Evolutionary conservation across 2,888 invertebrate species (phyloP).

Genomic region (Torymus aiolomorphi): DNA sequence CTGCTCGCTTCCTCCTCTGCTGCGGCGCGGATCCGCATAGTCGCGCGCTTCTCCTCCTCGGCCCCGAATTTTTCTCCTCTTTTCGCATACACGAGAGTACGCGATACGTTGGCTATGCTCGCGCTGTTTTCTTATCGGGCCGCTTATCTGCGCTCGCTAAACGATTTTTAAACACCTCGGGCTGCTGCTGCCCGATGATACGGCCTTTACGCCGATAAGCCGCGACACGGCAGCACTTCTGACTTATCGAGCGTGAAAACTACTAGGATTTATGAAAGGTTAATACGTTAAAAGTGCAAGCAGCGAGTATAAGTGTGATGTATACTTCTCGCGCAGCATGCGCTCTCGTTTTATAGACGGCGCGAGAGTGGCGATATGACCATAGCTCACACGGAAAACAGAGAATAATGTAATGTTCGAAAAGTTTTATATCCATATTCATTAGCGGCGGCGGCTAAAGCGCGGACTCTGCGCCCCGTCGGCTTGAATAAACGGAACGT

Average conservation of each 20-base stretch:
- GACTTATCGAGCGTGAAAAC: slow-evolving; percentile 8
- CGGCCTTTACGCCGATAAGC: slow-evolving; percentile 7
- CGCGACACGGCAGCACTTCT: background rate
- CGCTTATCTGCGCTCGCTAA: slow-evolving; percentile 60
- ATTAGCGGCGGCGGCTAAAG: too few relatives aligned
- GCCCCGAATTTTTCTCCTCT: too few relatives aligned
- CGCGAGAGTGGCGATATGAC: too few relatives aligned
- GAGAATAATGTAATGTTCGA: background rate
- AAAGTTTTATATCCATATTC: background rate
- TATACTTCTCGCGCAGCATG: too few relatives aligned
- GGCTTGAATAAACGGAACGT: slow-evolving; percentile 18
- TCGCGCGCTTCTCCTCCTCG: too few relatives aligned
- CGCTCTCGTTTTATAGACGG: too few relatives aligned
- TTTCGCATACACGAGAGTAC: too few relatives aligned
- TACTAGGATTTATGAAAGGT: slow-evolving; percentile 1
- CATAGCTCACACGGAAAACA: background rate
- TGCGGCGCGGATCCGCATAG: too few relatives aligned
- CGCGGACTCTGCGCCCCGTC: background rate
- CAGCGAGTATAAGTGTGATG: too few relatives aligned
- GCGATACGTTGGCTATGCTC: too few relatives aligned
- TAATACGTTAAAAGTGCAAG: background rate
- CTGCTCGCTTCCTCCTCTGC: too few relatives aligned
- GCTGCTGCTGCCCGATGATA: background rate
- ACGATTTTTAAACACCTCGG: slow-evolving; percentile 66
- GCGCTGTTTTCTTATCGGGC: background rate